Base-by-base conservation (phyloP, 2,888 invertebrate species). In the Pyrrhia umbra region DNA sequence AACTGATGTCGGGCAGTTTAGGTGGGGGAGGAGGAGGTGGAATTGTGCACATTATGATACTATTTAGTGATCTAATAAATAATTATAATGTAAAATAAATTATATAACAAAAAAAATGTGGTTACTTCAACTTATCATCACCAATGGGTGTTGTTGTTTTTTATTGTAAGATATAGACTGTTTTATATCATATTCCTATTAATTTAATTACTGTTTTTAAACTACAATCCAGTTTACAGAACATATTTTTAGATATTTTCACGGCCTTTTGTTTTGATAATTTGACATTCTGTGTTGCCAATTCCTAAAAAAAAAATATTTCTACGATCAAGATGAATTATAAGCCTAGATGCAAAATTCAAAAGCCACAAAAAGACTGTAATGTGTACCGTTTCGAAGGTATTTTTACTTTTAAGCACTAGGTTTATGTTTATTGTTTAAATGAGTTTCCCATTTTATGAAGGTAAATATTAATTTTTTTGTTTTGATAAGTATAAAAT, bases 1-100 rank as follows among this genome's bases (percentile, higher is more conserved):
- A 64, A 56, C 68, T 77, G 13, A 73, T 60, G 20, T 80, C 65
- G 13, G 74, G 63, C 43, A 77, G 51, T 16, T 66, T 21, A 0
- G 75, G 77, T 34, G 85, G 88, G 8, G 88, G 91, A 18, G 89
- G 89, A 10, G 90, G 90, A 30, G 91, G 87, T 13, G 92, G 92
- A 77, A 89, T 83, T 21, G 92, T 82, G 77, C 93, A 92, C 93
- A 94, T 94, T 77, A 61, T 87, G 23, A 15, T 34, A 43, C 6
- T 16, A 59, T 56, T 10, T 6, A 37, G 15, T 34, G 8, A 34
- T 9, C 1, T 52, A 42, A 6, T n/a, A 58, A 65, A 49, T n/a
- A 27, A 43, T 45, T 3, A 45, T 37, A 37, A 20, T 27, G 57
- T 25, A 50, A 16, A 30, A n/a, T 43, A 21, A 43, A 60, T 74